Conservation (phyloP, 2,888 invertebrate genomes). For the Falcaria lacertinaria region DNA sequence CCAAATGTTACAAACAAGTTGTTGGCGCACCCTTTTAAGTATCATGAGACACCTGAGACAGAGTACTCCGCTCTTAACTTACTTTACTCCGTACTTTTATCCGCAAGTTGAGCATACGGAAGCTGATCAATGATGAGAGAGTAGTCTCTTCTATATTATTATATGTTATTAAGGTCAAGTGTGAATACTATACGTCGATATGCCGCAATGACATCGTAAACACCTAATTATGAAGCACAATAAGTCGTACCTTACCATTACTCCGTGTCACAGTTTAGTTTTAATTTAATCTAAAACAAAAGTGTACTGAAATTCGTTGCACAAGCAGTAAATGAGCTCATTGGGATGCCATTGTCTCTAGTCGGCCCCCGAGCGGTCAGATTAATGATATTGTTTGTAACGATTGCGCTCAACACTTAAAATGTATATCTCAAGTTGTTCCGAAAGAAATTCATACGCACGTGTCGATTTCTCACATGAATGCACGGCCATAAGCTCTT, state of each 20-base stretch:
- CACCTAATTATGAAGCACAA: constrained; percentile 1
- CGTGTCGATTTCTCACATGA: neutral
- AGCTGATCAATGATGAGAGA: too few species aligned
- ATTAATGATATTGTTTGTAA: constrained; percentile 49
- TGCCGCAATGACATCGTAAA: neutral
- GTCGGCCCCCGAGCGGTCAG: constrained; percentile 31
- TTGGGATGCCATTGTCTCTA: constrained; percentile 62
- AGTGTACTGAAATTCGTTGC: constrained; percentile 24
- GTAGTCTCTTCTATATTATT: too few species aligned
- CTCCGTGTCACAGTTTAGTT: constrained; percentile 3
- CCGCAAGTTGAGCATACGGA: too few species aligned
- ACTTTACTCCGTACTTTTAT: too few species aligned
- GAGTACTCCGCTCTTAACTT: too few species aligned
- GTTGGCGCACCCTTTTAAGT: too few species aligned
- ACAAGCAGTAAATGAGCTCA: constrained; percentile 53
- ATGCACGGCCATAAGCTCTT: too few species aligned
- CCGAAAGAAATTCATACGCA: constrained; percentile 19
- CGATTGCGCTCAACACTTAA: constrained; percentile 31
- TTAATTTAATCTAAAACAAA: constrained; percentile 19
- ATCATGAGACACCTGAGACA: too few species aligned
- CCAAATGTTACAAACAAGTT: too few species aligned
- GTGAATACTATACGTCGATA: too few species aligned
- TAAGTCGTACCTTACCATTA: neutral
- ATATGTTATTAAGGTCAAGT: too few species aligned
- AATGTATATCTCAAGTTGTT: constrained; percentile 43